Evolutionary conservation across 2,113 vertebrate species (phyloP).

Genomic region (Elgaria multicarinata): DNA sequence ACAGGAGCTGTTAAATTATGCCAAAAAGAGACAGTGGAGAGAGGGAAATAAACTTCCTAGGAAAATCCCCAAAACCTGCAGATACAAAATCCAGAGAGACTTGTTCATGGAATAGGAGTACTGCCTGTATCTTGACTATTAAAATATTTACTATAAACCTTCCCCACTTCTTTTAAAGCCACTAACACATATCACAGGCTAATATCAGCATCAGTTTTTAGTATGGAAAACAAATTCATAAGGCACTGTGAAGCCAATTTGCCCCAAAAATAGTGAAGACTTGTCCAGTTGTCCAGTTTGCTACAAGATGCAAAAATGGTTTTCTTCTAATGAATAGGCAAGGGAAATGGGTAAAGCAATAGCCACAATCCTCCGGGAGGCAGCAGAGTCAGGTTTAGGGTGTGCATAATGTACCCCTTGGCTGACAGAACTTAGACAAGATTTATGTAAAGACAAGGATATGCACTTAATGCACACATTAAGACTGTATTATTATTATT

Average conservation of each 20-base stretch:
- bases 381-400: background rate
- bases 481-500: conserved; percentile 1
- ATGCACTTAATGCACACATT: background rate
- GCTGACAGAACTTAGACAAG: background rate
- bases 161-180: background rate
- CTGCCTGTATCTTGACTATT: background rate
- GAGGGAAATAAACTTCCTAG: background rate
- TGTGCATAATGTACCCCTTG: background rate
- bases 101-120: background rate
- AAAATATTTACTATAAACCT: background rate
- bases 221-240: background rate
- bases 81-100: background rate
- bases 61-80: background rate
- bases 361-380: background rate
- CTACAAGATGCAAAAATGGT: background rate
- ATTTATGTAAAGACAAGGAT: background rate
- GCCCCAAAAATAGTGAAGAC: background rate
- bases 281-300: background rate
- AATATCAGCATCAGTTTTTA: background rate
- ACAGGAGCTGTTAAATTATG: background rate
- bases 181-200: background rate
- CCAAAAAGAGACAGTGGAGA: background rate
- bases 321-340: conserved; percentile 19
- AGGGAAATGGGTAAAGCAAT: background rate
- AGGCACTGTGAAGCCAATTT: background rate